Conservation (phyloP, 2,888 invertebrate species). For the Oxytorus armatus region DNA sequence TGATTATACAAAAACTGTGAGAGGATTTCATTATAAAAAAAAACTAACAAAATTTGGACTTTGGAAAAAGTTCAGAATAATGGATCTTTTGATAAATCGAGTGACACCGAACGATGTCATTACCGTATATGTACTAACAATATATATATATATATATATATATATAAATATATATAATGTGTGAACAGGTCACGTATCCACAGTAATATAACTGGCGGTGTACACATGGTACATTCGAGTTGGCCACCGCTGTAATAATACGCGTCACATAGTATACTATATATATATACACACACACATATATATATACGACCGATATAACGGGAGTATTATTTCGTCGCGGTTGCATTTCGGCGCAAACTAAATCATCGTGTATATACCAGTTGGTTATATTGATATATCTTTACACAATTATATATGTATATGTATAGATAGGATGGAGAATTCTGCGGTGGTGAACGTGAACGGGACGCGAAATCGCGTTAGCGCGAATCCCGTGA, state of each 20-base stretch:
- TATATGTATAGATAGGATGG: neutral
- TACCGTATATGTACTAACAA: neutral
- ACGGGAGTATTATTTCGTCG: conserved; percentile 72
- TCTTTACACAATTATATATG: neutral
- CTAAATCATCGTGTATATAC: conserved; percentile 73
- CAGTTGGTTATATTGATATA: neutral
- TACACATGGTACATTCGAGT: conserved; percentile 15
- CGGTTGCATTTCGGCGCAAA: conserved; percentile 75
- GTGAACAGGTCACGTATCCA: conserved; percentile 21
- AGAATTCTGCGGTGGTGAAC: conserved; percentile 30
- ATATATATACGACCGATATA: conserved; percentile 60
- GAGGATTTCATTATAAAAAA: neutral
- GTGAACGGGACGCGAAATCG: conserved; percentile 40
- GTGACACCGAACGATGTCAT: conserved; percentile 28
- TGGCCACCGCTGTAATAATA: conserved; percentile 33
- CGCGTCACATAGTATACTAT: neutral
- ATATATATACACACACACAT: conserved; percentile 17
- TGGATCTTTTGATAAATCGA: neutral
- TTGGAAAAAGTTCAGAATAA: neutral
- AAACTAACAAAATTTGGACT: neutral
- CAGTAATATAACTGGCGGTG: conserved; percentile 16
- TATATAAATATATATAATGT: too few species aligned
- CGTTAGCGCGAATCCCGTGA: conserved; percentile 54
- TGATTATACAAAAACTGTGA: neutral
- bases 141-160: too few species aligned